These are phyloP conservation scores for Aspidiotus destructor DNA, from an alignment of 2,888 invertebrate species.

Conservation along the genomic window DNA sequence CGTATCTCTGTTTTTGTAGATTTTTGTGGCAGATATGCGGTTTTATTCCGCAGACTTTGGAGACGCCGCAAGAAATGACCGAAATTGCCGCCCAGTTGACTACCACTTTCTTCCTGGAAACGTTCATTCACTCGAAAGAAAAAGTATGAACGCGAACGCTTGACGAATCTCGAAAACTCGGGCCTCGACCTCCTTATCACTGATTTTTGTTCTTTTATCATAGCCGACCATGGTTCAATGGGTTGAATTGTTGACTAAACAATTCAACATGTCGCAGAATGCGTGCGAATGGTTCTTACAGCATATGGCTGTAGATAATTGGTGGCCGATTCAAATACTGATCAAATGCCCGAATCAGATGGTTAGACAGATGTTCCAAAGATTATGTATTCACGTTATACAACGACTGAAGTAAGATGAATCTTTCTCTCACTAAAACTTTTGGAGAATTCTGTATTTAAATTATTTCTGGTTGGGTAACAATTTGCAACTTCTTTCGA, in stretches of 20 bases:
- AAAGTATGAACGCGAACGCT: constrained; percentile 50
- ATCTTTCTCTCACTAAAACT: not conserved
- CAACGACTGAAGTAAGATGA: constrained; percentile 62
- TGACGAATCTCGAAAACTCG: too few relatives aligned
- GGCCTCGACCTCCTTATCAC: too few relatives aligned
- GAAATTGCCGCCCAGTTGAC: constrained; percentile 78
- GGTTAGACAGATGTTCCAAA: constrained; percentile 93
- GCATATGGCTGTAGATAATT: constrained; percentile 85
- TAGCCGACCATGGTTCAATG: constrained; percentile 93
- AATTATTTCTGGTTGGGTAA: not conserved
- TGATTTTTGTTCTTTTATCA: constrained; percentile 31
- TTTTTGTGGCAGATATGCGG: constrained; percentile 96
- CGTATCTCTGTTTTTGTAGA: constrained; percentile 44
- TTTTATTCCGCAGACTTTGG: constrained; percentile 79
- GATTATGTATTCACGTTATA: constrained; percentile 89
- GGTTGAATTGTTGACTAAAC: constrained; percentile 89
- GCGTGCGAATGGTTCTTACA: constrained; percentile 87
- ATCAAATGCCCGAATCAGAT: constrained; percentile 95
- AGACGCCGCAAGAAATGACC: constrained; percentile 68
- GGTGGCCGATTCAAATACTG: constrained; percentile 90
- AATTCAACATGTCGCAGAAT: constrained; percentile 81
- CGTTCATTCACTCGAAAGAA: constrained; percentile 93
- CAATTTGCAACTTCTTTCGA: not conserved
- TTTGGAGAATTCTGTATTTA: not conserved
- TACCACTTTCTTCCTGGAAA: constrained; percentile 90